Evolutionary conservation across 2,113 vertebrate species (phyloP).

Genomic region (Pardalotus punctatus): DNA sequence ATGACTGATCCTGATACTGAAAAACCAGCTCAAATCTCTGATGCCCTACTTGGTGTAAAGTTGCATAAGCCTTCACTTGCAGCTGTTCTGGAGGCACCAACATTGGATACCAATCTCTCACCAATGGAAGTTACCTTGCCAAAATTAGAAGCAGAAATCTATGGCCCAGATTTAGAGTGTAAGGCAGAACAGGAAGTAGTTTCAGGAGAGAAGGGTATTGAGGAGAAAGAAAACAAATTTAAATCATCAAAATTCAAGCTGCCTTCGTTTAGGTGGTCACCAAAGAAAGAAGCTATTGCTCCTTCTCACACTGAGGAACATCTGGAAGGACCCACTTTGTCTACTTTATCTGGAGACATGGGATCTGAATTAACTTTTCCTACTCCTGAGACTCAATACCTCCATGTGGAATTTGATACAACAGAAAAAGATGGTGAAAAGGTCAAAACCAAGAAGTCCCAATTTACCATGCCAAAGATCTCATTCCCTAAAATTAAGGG

Average conservation of each 20-base stretch:
- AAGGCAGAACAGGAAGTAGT: background rate
- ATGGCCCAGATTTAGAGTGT: background rate
- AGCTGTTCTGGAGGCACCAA: background rate
- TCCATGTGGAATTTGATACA: background rate
- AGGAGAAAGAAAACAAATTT: background rate
- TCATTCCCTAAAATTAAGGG: slow-evolving; percentile 8
- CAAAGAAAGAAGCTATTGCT: slow-evolving; percentile 33
- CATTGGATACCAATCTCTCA: background rate
- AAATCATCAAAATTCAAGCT: slow-evolving; percentile 68
- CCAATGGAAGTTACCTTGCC: background rate
- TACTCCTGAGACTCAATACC: background rate
- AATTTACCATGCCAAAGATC: background rate
- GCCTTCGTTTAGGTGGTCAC: slow-evolving; percentile 54
- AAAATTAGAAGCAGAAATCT: background rate
- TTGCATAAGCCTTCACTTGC: background rate
- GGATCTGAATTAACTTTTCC: background rate
- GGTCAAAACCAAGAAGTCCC: background rate
- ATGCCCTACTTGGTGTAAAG: background rate
- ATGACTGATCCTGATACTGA: background rate
- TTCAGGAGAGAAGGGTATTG: background rate
- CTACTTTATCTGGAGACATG: background rate
- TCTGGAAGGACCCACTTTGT: background rate
- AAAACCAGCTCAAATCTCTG: background rate
- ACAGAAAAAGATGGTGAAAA: slow-evolving; percentile 7
- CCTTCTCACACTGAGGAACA: background rate